phyloP scores from a whole-genome alignment of 2,888 invertebrate species.

The Emmelina monodactyla region DNA sequence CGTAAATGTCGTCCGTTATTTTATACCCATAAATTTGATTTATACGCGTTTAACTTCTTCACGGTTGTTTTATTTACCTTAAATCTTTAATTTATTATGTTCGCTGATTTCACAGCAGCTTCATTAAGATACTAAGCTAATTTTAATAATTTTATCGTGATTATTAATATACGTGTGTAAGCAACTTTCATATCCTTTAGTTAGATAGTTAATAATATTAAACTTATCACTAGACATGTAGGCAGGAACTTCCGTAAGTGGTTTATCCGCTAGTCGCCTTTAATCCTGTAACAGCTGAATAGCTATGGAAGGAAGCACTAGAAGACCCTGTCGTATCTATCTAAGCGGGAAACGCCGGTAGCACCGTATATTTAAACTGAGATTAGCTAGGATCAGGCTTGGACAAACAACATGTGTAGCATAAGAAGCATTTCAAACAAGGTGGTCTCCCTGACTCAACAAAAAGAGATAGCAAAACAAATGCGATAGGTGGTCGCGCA shows the following conservation, averaged over 20 bases:
- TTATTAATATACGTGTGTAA: too few relatives aligned
- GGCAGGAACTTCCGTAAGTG: constrained; percentile 41
- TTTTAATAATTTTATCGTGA: too few relatives aligned
- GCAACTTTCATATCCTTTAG: too few relatives aligned
- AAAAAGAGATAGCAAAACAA: constrained; percentile 13
- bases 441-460: constrained; percentile 29
- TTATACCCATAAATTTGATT: too few relatives aligned
- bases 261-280: constrained; percentile 46
- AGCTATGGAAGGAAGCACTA: constrained; percentile 54
- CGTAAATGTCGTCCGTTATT: not conserved
- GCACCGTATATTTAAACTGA: constrained; percentile 34
- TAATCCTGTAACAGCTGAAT: constrained; percentile 27
- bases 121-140: too few relatives aligned
- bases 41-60: too few relatives aligned
- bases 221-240: too few relatives aligned
- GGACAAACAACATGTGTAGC: constrained; percentile 27
- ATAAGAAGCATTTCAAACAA: constrained; percentile 25
- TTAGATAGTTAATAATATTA: too few relatives aligned
- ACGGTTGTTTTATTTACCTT: too few relatives aligned
- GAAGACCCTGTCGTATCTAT: constrained; percentile 41
- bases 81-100: too few relatives aligned
- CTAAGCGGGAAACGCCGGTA: constrained; percentile 49
- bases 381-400: constrained; percentile 41
- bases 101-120: too few relatives aligned
- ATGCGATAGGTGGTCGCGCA: constrained; percentile 9